Evolutionary conservation across 92 coral and sea anemone genomes (phyloP), one percentile per base, ranked within the genome.

Genomic region (Chrysogorgia sp.): DNA sequence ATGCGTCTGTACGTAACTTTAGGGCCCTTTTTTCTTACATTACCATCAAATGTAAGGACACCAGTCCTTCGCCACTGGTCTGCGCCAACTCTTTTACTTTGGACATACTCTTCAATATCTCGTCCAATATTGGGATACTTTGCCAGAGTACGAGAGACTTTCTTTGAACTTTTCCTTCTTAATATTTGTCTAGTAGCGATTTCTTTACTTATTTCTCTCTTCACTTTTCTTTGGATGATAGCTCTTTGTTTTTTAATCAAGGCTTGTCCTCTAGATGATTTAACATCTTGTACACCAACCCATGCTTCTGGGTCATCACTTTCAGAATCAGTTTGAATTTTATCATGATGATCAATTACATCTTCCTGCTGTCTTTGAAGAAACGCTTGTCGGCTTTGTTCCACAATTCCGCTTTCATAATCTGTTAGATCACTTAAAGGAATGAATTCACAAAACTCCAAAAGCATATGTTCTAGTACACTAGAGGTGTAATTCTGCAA

Each of bases 51-150:
- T 3, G 79, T 89, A 22, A 89, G 55, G 14, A 81, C 89, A 8
- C 92, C 92, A 3, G 90, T 89, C 40, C 90, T 77, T n/a, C 85
- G 61, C 86, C 89, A 88, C 14, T 86, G 89, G 80, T 88, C 85
- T 8, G 89, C 92, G 0, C 92, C 87, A 20, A 85, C 81, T 62
- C 74, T 81, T 0, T 58, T 43, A 34, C 86, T 70, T 53, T 82
- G 81, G 2, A 90, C 90, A 70, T 79, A 90, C 0, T 84, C 85
- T 48, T 90, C 93, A 25, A 90, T 86, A 40, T 80, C 81, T n/a
- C 77, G 47, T 6, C 93, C 90, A 29, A 90, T 86, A 28, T 68
- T 83, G 14, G 88, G 90, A 63, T 80, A 74, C 45, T 80, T 67
- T 60, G 47, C 22, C 7, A 86, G 26, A 63, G 82, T 78, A n/a